Conservation (phyloP, 1,140 invertebrate genomes). For the Gerris buenoi region DNA sequence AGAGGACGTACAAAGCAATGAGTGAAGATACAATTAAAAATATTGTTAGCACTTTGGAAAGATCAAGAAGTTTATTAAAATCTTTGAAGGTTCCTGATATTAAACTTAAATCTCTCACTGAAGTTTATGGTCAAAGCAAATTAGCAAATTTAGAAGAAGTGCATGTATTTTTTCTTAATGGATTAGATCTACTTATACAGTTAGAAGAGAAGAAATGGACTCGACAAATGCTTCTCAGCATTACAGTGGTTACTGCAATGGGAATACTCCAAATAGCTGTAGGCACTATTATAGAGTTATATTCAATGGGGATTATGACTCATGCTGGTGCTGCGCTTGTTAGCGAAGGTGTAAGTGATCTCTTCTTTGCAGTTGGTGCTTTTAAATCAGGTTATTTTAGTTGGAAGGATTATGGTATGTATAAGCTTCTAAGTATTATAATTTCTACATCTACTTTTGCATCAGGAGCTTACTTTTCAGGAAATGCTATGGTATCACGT, state of each 20-base stretch:
- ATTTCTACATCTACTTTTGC: background rate
- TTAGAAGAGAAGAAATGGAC: background rate
- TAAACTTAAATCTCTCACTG: background rate
- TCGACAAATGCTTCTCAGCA: background rate
- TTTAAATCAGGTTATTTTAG: background rate
- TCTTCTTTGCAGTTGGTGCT: background rate
- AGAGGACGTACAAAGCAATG: background rate
- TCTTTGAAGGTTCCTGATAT: background rate
- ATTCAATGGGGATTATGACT: slow-evolving; percentile 18
- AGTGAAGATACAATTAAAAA: too few relatives aligned
- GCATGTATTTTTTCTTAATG: background rate
- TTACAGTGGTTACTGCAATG: background rate
- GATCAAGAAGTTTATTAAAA: background rate
- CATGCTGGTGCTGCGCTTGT: background rate
- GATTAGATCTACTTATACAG: background rate
- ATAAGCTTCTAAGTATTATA: background rate
- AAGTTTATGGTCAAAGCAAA: background rate
- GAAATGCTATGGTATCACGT: background rate
- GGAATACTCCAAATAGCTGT: background rate
- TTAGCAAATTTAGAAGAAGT: background rate
- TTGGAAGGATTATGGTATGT: background rate
- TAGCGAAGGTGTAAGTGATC: background rate
- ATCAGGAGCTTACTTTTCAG: background rate
- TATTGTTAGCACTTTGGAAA: background rate
- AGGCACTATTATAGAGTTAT: background rate